Evolutionary conservation across 2,113 vertebrate species (phyloP).

Genomic region (Plecotus auritus): DNA sequence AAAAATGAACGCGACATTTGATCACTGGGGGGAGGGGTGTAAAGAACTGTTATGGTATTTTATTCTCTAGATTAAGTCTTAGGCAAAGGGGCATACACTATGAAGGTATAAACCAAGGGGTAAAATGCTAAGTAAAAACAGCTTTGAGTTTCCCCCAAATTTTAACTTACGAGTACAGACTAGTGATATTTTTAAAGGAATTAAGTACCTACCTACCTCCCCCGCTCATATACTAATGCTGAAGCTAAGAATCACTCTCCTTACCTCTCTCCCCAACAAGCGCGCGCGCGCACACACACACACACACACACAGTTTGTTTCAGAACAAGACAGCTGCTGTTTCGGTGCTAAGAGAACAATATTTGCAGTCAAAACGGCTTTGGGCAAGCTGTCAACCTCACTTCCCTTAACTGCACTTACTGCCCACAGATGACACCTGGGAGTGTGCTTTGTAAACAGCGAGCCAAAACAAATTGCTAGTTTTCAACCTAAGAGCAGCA

Average conservation of each 20-base stretch:
- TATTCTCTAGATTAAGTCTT: slow-evolving; percentile 18
- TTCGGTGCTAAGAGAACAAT: neutral
- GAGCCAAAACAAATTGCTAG: neutral
- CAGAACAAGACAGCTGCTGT: slow-evolving; percentile 37
- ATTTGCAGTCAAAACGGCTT: neutral
- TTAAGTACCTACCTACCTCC: neutral
- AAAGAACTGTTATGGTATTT: neutral
- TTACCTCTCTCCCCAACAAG: neutral
- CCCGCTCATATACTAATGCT: neutral
- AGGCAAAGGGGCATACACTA: neutral
- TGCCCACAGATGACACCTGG: neutral
- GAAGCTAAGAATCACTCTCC: neutral
- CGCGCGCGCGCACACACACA: neutral
- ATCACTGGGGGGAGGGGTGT: neutral
- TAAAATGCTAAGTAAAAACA: neutral
- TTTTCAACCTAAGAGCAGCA: neutral
- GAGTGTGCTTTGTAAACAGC: neutral
- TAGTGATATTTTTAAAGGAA: neutral
- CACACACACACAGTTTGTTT: neutral
- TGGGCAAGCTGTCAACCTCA: neutral
- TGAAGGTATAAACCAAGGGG: neutral
- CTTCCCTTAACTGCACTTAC: neutral
- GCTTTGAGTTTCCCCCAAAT: neutral
- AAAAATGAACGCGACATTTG: neutral
- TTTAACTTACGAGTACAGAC: neutral